Base-by-base conservation (phyloP, 2,797 vertebrate species). In the Sebastes miniatus region DNA sequence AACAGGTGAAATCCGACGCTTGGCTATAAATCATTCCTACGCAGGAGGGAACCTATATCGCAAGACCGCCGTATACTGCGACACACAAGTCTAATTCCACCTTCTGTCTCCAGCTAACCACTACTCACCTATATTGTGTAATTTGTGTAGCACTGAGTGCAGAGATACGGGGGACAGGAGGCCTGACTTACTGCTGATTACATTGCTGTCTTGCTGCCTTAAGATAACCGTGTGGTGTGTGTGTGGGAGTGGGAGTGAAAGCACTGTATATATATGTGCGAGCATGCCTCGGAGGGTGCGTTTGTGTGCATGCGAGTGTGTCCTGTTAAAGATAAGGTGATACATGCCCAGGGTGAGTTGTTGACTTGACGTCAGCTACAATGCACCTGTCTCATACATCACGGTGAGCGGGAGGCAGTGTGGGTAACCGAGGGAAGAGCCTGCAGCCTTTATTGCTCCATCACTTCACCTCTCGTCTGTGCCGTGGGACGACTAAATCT, bases 351-450 rank as follows among this genome's bases (percentile, higher is more conserved):
- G 80, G 22, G 79, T 87, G 79, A 88, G 69, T 79, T 85, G 87
- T 89, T 78, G 86, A 87, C 85, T 87, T 69, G 83, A 72, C 58
- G 52, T 90, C 65, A 65, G 54, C 76, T 77, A 88, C 88, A 89
- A 76, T 89, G 86, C 83, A 84, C 81, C 84, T 90, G 88, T 84
- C 89, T 89, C 89, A 69, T 92, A 80, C 83, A 91, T 93, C 91
- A 91, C 7, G 12, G 65, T 8, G 76, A 82, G 80, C 71, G 36
- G 73, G 77, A 83, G 80, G 59, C 32, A 43, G 77, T 27, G 10
- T 52, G 43, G 75, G 76, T 80, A 81, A 77, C 56, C 0, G 69
- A 73, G 54, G 61, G 57, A 81, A 72, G 69, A 79, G 79, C 77
- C 86, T 56, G 83, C 36, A 83, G 88, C 77, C 77, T 76, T 81